phyloP scores from a whole-genome alignment of 2,113 vertebrate species.

The Gasterosteus nipponicus region DNA sequence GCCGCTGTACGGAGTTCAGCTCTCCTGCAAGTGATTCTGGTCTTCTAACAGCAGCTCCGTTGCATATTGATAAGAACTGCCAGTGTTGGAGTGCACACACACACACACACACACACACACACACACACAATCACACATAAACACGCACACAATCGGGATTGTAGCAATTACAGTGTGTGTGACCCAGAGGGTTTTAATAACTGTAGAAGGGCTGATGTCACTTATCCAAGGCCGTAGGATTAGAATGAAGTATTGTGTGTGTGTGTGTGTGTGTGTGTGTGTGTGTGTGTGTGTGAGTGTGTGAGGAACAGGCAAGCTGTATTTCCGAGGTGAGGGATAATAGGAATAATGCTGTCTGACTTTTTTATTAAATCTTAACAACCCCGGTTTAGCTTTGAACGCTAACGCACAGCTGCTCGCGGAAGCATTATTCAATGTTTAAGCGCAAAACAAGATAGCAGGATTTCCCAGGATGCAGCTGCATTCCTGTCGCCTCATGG shows the following conservation, averaged over 20 bases:
- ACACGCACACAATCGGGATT: constrained; percentile 1
- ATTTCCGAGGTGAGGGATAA: constrained; percentile 27
- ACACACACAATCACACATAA: constrained; percentile 1
- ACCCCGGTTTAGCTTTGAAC: constrained; percentile 9
- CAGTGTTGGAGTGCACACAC: background rate
- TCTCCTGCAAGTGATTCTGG: constrained; percentile 1
- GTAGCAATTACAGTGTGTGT: background rate
- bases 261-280: background rate
- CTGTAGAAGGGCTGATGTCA: constrained; percentile 9
- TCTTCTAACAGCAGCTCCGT: constrained; percentile 1
- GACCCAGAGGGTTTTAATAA: constrained; percentile 28
- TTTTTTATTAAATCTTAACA: constrained; percentile 27
- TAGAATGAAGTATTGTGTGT: constrained; percentile 3
- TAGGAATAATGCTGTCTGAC: constrained; percentile 23
- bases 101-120: constrained; percentile 3
- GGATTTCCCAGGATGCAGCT: constrained; percentile 49
- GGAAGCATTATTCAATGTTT: background rate
- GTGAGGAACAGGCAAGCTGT: background rate
- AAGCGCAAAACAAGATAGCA: constrained; percentile 32
- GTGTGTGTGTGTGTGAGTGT: background rate
- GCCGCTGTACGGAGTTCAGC: background rate
- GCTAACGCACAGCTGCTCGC: background rate
- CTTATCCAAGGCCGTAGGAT: constrained; percentile 28
- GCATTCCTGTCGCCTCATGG: constrained; percentile 26
- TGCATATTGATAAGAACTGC: background rate